Percentiles rank a stretch among this genome's conserved stretches.
Conservation (phyloP, 2,888 invertebrate genomes). For the Aleiodes alternator region DNA sequence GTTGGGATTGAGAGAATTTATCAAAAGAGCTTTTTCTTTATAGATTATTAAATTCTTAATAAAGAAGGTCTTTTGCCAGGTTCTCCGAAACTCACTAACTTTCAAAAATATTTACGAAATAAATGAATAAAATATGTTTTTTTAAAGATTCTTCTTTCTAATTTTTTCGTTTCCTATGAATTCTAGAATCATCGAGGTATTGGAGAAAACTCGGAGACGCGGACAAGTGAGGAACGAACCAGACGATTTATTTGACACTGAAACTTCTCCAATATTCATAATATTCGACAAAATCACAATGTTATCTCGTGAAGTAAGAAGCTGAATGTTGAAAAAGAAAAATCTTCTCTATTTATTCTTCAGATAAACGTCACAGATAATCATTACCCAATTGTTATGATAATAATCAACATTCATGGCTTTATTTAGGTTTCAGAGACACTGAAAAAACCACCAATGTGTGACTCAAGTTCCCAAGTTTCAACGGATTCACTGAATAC, state of each 20-base stretch:
- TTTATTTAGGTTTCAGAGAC: constrained; percentile 56
- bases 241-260: constrained; percentile 10
- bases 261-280: constrained; percentile 43
- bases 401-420: constrained; percentile 49
- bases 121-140: not conserved
- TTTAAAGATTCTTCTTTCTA: too few species aligned
- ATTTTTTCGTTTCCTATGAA: too few species aligned
- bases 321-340: constrained; percentile 1
- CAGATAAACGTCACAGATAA: constrained; percentile 45
- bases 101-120: too few species aligned
- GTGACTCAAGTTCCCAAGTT: constrained; percentile 52
- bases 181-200: constrained; percentile 46
- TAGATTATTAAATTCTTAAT: too few species aligned
- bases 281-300: constrained; percentile 49
- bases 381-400: constrained; percentile 57
- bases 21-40: too few species aligned
- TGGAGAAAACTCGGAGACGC: constrained; percentile 27
- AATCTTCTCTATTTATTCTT: constrained; percentile 1
- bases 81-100: too few species aligned
- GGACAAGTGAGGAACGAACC: constrained; percentile 29
- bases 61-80: too few species aligned
- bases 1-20: too few species aligned
- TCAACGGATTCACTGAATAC: constrained; percentile 41
- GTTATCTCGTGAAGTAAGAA: constrained; percentile 51
- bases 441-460: constrained; percentile 50